These are phyloP conservation scores for Nettapus auritus DNA, from an alignment of 2,113 vertebrate genomes.

Conservation along the genomic window DNA sequence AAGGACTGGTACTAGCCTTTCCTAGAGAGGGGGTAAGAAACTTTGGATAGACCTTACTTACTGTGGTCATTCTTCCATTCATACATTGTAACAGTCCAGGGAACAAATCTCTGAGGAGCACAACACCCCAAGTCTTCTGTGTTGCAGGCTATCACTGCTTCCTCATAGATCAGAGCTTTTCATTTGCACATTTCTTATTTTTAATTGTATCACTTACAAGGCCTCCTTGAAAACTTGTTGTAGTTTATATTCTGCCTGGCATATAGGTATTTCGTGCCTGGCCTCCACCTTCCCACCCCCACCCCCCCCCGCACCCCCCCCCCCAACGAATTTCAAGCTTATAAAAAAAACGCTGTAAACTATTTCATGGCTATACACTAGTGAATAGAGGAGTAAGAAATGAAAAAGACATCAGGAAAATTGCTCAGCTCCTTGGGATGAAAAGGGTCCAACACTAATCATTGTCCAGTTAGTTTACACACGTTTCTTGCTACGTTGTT, in stretches of 20 bases:
- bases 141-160: not conserved
- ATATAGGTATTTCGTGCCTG: not conserved
- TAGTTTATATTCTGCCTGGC: not conserved
- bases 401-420: constrained; percentile 21
- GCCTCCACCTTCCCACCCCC: not conserved
- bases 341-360: constrained; percentile 43
- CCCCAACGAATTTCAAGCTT: not conserved
- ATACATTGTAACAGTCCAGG: not conserved
- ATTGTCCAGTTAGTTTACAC: constrained; percentile 71
- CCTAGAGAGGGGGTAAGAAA: not conserved
- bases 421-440: constrained; percentile 10
- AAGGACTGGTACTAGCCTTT: not conserved
- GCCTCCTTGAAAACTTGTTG: not conserved
- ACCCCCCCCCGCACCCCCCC: too few relatives aligned
- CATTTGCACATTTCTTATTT: not conserved
- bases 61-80: not conserved
- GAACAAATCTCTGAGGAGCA: not conserved
- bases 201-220: not conserved
- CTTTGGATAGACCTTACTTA: not conserved
- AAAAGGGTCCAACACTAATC: constrained; percentile 60
- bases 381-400: constrained; percentile 9
- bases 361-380: constrained; percentile 48
- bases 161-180: not conserved
- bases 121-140: not conserved
- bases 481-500: constrained; percentile 66